Conservation (phyloP, 2,888 invertebrate genomes). For the Erynnis tages region DNA sequence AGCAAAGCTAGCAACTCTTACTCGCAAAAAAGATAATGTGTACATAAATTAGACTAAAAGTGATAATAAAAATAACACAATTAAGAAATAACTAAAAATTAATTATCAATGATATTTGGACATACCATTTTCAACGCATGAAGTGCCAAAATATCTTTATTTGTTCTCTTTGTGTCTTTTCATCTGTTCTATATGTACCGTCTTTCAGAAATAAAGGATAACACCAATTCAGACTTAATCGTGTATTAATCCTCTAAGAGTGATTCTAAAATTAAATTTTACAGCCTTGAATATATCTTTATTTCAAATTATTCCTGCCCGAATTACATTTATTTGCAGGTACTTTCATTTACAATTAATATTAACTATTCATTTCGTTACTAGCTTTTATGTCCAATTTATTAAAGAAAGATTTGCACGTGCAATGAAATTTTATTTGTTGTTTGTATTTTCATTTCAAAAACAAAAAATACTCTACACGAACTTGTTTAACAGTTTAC, state of each 20-base stretch:
- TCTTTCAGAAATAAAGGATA: constrained; percentile 59
- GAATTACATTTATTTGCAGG: constrained; percentile 8
- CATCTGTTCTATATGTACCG: constrained; percentile 46
- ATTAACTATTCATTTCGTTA: constrained; percentile 10
- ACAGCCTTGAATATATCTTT: constrained; percentile 48
- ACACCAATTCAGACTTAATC: constrained; percentile 72
- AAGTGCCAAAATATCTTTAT: constrained; percentile 50
- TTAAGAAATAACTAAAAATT: no score
- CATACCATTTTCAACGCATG: constrained; percentile 45
- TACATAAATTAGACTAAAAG: no score
- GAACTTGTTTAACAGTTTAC: no score
- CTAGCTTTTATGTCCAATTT: no score
- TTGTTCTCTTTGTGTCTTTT: constrained; percentile 34
- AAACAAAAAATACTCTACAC: no score
- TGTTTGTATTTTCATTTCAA: no score
- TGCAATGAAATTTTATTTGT: no score
- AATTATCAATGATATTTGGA: constrained; percentile 29
- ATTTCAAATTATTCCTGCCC: no score
- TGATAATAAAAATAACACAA: no score
- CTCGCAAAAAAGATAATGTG: no score
- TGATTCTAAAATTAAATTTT: constrained; percentile 58
- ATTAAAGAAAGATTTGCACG: no score
- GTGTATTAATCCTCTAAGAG: constrained; percentile 60
- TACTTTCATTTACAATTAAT: not conserved
- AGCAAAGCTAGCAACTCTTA: no score